Percentiles rank a stretch among this genome's conserved stretches.
Evolutionary conservation across 2,113 vertebrate genomes (phyloP).

Genomic region (Passer montanus): DNA sequence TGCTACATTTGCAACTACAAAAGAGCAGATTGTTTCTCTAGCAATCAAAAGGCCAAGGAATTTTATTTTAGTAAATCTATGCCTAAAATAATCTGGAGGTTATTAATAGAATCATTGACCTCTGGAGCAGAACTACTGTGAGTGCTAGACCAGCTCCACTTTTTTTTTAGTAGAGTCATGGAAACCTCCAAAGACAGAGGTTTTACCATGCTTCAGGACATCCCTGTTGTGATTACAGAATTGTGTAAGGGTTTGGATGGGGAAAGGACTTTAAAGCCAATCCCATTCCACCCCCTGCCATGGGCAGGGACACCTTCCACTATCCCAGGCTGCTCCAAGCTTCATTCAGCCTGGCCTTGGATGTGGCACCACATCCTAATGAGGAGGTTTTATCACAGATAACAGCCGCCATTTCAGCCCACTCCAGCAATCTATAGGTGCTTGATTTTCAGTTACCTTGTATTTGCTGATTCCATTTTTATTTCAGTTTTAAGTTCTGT

Average conservation of each 20-base stretch:
- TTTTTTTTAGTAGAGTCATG: not conserved
- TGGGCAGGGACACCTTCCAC: not conserved
- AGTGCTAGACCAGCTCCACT: not conserved
- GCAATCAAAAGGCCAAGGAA: not conserved
- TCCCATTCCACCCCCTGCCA: not conserved
- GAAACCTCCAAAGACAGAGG: not conserved
- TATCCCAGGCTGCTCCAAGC: not conserved
- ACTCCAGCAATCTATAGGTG: not conserved
- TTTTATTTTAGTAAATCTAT: not conserved
- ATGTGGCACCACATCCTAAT: accelerated
- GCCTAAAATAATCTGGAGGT: not conserved
- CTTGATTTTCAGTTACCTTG: not conserved
- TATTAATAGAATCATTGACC: not conserved
- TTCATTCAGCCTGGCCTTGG: not conserved
- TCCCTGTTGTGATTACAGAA: not conserved
- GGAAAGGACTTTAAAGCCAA: not conserved
- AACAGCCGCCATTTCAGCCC: not conserved
- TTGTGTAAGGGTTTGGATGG: not conserved
- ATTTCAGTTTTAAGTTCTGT: not conserved
- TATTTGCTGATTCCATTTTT: not conserved
- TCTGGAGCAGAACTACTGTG: not conserved
- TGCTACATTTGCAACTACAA: not conserved
- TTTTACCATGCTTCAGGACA: not conserved
- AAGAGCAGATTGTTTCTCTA: not conserved
- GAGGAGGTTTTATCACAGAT: not conserved